Evolutionary conservation across 1,140 invertebrate genomes (phyloP).

Genomic region (Caenorhabditis briggsae): DNA sequence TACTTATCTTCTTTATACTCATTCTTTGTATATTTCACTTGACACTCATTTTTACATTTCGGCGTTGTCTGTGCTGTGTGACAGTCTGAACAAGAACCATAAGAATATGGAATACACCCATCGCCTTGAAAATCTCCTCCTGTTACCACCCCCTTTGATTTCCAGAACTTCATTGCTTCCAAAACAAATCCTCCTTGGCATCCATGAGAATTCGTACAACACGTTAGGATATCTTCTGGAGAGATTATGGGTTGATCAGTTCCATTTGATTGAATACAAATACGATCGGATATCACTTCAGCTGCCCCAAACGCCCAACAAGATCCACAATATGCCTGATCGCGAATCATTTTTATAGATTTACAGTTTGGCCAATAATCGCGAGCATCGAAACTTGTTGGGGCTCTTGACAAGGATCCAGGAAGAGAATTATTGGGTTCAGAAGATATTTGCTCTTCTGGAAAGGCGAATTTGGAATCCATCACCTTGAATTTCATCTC

Average conservation of each 20-base stretch:
- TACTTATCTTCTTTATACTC: not conserved
- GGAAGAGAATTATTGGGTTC: not conserved
- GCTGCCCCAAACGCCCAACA: slow-evolving; percentile 60
- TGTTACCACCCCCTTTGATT: slow-evolving; percentile 31
- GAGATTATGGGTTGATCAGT: slow-evolving; percentile 40
- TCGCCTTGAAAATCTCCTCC: slow-evolving; percentile 32
- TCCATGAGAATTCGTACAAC: slow-evolving; percentile 39
- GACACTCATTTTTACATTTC: slow-evolving; percentile 9
- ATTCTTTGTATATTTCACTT: not conserved
- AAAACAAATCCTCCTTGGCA: slow-evolving; percentile 51
- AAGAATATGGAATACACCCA: slow-evolving; percentile 17
- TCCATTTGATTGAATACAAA: slow-evolving; percentile 53
- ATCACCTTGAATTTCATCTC: slow-evolving; percentile 51
- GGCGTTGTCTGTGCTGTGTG: not conserved
- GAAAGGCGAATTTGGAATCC: not conserved
- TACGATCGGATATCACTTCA: slow-evolving; percentile 52
- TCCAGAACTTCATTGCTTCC: slow-evolving; percentile 44
- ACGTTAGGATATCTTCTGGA: slow-evolving; percentile 41
- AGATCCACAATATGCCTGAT: slow-evolving; percentile 50
- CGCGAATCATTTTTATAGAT: slow-evolving; percentile 10
- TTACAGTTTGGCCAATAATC: slow-evolving; percentile 34
- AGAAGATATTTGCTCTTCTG: not conserved
- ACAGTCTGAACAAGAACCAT: not conserved
- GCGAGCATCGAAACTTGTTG: slow-evolving; percentile 43
- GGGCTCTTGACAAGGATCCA: not conserved